Evolutionary conservation across 2,888 invertebrate species (phyloP).

Genomic region (Dicycla oo): DNA sequence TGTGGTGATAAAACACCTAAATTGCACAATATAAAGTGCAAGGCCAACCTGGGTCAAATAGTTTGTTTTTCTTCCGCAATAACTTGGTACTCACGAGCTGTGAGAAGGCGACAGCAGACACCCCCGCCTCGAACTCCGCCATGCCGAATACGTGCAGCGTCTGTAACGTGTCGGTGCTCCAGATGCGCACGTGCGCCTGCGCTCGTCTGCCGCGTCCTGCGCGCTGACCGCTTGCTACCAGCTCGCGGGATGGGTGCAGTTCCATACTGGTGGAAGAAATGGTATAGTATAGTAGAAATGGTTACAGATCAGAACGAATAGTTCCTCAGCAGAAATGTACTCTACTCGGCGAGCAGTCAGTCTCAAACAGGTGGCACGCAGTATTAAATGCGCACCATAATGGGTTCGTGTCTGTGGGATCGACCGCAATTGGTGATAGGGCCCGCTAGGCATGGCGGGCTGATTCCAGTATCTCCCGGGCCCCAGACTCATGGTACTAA

Average conservation of each 20-base stretch:
- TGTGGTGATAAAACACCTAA: not conserved
- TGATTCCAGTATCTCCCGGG: too few species aligned
- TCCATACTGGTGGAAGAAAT: conserved; percentile 92
- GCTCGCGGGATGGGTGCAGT: conserved; percentile 96
- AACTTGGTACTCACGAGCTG: conserved; percentile 91
- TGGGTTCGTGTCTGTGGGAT: too few species aligned
- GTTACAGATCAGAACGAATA: too few species aligned
- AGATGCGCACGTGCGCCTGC: conserved; percentile 97
- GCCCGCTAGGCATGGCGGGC: too few species aligned
- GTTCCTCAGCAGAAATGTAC: too few species aligned
- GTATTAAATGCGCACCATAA: too few species aligned
- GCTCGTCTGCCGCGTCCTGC: conserved; percentile 96
- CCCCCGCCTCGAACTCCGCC: conserved; percentile 96
- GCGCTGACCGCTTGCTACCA: conserved; percentile 97
- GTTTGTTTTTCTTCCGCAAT: not conserved
- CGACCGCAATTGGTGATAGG: too few species aligned
- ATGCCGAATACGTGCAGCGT: conserved; percentile 97
- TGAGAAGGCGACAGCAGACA: conserved; percentile 97
- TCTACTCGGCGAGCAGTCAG: too few species aligned
- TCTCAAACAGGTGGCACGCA: too few species aligned
- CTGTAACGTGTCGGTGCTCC: conserved; percentile 97
- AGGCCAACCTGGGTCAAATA: too few species aligned
- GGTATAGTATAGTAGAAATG: too few species aligned
- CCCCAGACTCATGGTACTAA: too few species aligned
- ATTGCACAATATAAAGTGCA: not conserved